These are phyloP conservation scores for Jordanella pulchra DNA, from an alignment of 2,797 vertebrate species.

Conservation along the genomic window DNA sequence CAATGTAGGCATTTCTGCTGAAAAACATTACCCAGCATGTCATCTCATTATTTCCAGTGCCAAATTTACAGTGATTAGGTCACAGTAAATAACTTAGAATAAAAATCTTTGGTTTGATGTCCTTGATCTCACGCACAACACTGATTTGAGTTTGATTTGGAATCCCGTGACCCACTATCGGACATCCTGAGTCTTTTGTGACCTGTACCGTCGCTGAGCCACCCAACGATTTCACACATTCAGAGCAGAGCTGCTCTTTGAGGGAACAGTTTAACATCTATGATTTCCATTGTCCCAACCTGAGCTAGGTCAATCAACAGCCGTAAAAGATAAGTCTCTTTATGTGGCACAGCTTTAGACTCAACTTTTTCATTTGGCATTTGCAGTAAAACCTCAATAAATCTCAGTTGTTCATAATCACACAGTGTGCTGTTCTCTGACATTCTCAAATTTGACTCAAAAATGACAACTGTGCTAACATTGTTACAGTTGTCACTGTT, in stretches of 20 bases:
- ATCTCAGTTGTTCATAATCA: constrained; percentile 3
- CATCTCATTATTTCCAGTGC: not conserved
- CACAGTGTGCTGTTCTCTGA: constrained; percentile 14
- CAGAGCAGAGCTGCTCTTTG: constrained; percentile 25
- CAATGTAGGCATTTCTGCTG: not conserved
- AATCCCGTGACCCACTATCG: constrained; percentile 44
- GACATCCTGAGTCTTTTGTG: constrained; percentile 31
- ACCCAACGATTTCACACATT: constrained; percentile 36
- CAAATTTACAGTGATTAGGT: not conserved
- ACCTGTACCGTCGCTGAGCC: constrained; percentile 47
- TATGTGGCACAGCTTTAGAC: not conserved
- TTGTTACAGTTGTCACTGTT: constrained; percentile 25
- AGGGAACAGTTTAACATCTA: constrained; percentile 11
- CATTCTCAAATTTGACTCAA: constrained; percentile 45
- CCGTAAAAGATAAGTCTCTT: constrained; percentile 13
- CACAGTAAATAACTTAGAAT: not conserved
- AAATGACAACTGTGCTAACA: constrained; percentile 39
- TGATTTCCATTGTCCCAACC: not conserved
- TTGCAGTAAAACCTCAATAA: constrained; percentile 31
- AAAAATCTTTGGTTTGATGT: constrained; percentile 8
- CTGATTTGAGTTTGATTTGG: constrained; percentile 40
- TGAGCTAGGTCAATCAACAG: constrained; percentile 7
- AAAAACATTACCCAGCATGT: not conserved
- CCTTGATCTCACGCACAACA: constrained; percentile 32
- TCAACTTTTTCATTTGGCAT: constrained; percentile 14